A percentile compares a stretch with the other conserved stretches of the same genome.
Evolutionary conservation across 1,140 invertebrate genomes (phyloP).

Genomic region (Rhagoletis pomonella): DNA sequence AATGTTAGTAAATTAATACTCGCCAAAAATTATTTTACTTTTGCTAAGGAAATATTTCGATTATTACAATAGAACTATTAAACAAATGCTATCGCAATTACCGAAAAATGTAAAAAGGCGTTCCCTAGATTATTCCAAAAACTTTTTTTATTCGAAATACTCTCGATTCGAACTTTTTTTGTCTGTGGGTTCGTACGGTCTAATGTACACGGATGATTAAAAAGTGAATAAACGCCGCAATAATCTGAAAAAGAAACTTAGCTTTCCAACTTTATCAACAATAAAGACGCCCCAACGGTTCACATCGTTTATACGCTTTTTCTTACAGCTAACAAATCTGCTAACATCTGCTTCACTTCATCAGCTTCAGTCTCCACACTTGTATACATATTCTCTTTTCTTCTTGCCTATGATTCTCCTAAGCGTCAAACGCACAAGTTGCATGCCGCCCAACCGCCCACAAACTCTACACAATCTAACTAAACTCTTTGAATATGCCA

Average conservation of each 20-base stretch:
- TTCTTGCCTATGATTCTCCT: background rate
- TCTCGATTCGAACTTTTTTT: no score
- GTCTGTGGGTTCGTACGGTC: no score
- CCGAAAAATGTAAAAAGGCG: no score
- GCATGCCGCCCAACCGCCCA: background rate
- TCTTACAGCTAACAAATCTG: background rate
- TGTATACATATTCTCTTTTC: background rate
- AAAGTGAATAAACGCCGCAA: background rate
- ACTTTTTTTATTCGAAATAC: no score
- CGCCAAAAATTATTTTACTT: no score
- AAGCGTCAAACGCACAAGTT: background rate
- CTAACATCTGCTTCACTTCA: slow-evolving; percentile 30
- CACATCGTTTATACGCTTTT: background rate
- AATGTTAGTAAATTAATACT: no score
- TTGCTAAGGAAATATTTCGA: no score
- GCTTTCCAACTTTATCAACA: slow-evolving; percentile 69
- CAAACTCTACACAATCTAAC: background rate
- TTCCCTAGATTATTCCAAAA: no score
- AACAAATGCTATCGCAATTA: no score
- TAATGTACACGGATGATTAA: no score
- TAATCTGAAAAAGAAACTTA: slow-evolving; percentile 61
- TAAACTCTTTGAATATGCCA: slow-evolving; percentile 11
- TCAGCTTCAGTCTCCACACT: slow-evolving; percentile 17
- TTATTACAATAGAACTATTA: no score
- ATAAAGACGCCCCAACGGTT: background rate